Conservation (phyloP, 2,888 invertebrate genomes). For the Ptycholaimellus sp. region DNA sequence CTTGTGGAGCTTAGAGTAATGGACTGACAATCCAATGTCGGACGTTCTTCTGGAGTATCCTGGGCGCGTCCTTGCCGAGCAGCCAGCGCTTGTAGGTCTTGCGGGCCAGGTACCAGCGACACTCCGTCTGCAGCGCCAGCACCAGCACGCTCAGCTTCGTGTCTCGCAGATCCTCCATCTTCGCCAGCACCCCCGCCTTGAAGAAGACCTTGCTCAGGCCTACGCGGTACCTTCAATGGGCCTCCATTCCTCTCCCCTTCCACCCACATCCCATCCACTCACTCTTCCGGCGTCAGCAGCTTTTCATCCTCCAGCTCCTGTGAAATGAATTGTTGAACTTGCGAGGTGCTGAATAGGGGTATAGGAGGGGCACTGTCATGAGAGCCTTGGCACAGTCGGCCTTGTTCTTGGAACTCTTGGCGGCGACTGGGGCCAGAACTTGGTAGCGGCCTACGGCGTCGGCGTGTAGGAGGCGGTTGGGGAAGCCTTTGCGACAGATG, state of each 20-base stretch:
- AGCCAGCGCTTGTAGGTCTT: no score
- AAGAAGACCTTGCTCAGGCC: slow-evolving; percentile 88
- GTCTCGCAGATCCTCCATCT: slow-evolving; percentile 99
- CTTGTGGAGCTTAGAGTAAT: no score
- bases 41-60: no score
- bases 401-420: slow-evolving; percentile 17
- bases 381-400: slow-evolving; percentile 18
- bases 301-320: no score
- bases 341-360: background rate
- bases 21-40: no score
- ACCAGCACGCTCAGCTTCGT: slow-evolving; percentile 82
- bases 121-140: slow-evolving; percentile 55
- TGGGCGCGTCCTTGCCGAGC: no score
- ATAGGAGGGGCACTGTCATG: no score
- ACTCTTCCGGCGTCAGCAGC: no score
- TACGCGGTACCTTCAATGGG: no score
- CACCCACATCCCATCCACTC: no score
- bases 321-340: slow-evolving; percentile 68
- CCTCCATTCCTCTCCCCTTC: slow-evolving; percentile 97
- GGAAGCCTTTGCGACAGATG: slow-evolving; percentile 98
- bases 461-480: slow-evolving; percentile 96
- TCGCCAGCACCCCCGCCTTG: slow-evolving; percentile 99
- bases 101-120: no score
- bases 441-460: slow-evolving; percentile 92
- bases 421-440: slow-evolving; percentile 18